Evolutionary conservation across 1,140 invertebrate genomes (phyloP).

Genomic region (Drosophila chauvacae): DNA sequence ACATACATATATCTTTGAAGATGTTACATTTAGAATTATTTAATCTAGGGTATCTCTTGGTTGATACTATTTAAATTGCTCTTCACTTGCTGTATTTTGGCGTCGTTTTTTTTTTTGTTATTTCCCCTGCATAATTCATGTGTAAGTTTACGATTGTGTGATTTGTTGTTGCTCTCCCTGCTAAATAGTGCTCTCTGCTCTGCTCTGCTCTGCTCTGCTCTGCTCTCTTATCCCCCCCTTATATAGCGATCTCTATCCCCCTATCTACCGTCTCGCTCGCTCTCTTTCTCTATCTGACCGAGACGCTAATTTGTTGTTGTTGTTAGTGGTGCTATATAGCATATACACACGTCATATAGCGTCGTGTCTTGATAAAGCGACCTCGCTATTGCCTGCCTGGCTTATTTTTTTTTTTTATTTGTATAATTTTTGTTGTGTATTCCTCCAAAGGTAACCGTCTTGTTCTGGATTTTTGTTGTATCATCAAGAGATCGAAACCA

Average conservation of each 20-base stretch:
- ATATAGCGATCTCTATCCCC: neutral
- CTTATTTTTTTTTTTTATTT: slow-evolving; percentile 18
- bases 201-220: slow-evolving; percentile 18
- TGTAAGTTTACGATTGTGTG: slow-evolving; percentile 45
- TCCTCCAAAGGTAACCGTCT: slow-evolving; percentile 15
- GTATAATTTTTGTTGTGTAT: slow-evolving; percentile 10
- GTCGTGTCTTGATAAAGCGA: slow-evolving; percentile 44
- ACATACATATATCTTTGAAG: neutral
- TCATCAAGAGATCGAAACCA: neutral
- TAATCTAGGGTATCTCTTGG: slow-evolving; percentile 2
- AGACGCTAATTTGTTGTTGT: slow-evolving; percentile 53
- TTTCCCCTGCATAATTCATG: slow-evolving; percentile 40
- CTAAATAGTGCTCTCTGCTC: slow-evolving; percentile 17
- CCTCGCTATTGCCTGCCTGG: slow-evolving; percentile 38
- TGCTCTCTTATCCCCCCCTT: slow-evolving; percentile 12
- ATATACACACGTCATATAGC: slow-evolving; percentile 25
- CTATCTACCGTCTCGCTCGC: neutral
- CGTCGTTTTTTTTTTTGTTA: slow-evolving; percentile 46
- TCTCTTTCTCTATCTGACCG: slow-evolving; percentile 24
- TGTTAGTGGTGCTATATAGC: slow-evolving; percentile 30
- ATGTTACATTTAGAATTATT: neutral
- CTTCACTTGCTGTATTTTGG: slow-evolving; percentile 31
- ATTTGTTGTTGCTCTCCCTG: slow-evolving; percentile 32
- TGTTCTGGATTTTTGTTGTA: slow-evolving; percentile 4
- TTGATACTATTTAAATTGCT: neutral